These are phyloP conservation scores for Ornithoptera alexandrae DNA, from an alignment of 2,888 invertebrate genomes.

Conservation along the genomic window DNA sequence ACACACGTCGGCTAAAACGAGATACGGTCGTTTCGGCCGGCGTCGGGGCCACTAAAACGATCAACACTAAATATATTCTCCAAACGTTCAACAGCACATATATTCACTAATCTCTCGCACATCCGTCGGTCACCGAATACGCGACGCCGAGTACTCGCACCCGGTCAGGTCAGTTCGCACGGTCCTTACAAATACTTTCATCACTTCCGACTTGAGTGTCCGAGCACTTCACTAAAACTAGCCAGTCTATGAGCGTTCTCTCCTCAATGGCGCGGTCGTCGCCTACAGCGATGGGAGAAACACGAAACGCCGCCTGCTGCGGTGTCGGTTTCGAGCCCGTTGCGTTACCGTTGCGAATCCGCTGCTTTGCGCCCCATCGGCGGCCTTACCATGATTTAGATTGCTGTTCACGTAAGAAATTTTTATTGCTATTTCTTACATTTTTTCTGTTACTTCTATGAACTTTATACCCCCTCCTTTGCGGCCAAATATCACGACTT, in stretches of 20 bases:
- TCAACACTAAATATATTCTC: slow-evolving; percentile 77
- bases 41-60: slow-evolving; percentile 46
- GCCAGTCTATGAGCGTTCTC: slow-evolving; percentile 78
- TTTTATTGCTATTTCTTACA: neutral
- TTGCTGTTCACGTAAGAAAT: neutral
- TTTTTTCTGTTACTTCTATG: neutral
- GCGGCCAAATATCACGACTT: neutral
- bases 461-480: neutral
- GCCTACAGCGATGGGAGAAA: slow-evolving; percentile 31
- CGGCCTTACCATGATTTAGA: slow-evolving; percentile 17
- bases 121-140: slow-evolving; percentile 71
- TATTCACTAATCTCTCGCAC: slow-evolving; percentile 76
- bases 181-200: slow-evolving; percentile 52
- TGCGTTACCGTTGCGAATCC: slow-evolving; percentile 15
- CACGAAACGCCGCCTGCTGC: slow-evolving; percentile 31
- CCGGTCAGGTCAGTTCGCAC: slow-evolving; percentile 49
- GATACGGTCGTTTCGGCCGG: slow-evolving; percentile 42
- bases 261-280: slow-evolving; percentile 48
- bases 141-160: slow-evolving; percentile 44
- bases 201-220: slow-evolving; percentile 64
- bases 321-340: slow-evolving; percentile 30
- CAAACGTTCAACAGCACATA: slow-evolving; percentile 80
- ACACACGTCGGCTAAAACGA: slow-evolving; percentile 41
- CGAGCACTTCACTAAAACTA: slow-evolving; percentile 77
- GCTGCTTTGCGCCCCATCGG: slow-evolving; percentile 6